Evolutionary conservation across 2,888 invertebrate genomes (phyloP).

Genomic region (Artemia sinica): DNA sequence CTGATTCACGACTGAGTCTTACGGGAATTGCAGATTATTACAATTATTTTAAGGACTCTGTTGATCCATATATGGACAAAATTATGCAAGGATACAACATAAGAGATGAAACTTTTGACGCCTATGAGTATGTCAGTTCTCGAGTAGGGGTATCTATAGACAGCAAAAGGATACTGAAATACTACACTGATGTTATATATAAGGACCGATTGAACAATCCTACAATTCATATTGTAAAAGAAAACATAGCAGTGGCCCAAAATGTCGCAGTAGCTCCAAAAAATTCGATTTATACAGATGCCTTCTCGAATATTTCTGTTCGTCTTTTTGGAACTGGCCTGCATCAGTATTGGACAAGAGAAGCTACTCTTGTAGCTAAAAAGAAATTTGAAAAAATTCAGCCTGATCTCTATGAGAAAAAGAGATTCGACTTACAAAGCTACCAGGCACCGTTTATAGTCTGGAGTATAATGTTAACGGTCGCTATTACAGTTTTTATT

Average conservation of each 20-base stretch:
- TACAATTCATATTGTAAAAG: slow-evolving; percentile 2
- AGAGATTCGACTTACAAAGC: neutral
- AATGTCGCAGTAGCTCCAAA: neutral
- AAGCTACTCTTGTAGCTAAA: neutral
- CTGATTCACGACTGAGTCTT: neutral
- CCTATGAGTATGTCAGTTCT: neutral
- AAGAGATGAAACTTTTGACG: neutral
- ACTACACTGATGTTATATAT: neutral
- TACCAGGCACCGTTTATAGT: neutral
- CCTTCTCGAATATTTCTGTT: neutral
- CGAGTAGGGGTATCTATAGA: neutral
- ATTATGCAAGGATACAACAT: neutral
- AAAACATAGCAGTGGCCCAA: neutral
- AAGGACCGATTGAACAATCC: neutral
- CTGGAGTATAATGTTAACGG: neutral
- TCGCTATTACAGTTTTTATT: too few relatives aligned
- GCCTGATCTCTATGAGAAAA: neutral
- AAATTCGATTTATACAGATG: neutral
- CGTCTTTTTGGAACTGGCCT: neutral
- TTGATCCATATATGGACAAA: neutral
- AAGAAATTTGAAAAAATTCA: neutral
- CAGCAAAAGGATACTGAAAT: neutral
- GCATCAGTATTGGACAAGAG: neutral
- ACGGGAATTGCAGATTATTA: neutral
- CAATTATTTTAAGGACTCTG: neutral